Base-by-base conservation (phyloP, 2,888 invertebrate genomes). In the Pelosia muscerda region DNA sequence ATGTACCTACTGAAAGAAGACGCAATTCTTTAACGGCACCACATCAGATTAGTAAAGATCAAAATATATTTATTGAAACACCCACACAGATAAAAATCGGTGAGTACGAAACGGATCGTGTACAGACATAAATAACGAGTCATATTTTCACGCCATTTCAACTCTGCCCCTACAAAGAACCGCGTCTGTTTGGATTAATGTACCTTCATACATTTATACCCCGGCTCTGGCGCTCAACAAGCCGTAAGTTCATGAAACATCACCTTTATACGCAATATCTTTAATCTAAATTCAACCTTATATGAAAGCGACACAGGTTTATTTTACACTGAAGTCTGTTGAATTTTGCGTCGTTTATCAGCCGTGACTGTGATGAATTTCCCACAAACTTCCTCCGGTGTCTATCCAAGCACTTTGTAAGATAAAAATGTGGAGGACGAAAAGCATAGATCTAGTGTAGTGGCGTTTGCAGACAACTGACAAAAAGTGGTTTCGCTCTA, bases 81-180 rank as follows among this genome's bases (percentile, higher is more conserved):
- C n/a, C 23, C 34, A 66, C 62, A 66, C 23, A 31, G 68, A 74
- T 73, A 31, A 64, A 68, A 72, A 71, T 69, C 68, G 74, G 75
- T 74, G 75, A 66, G 54, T 75, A 76, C 76, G 78, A 80, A 81
- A 65, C 71, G 65, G 69, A 75, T 42, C 74, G 63, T 75, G 73
- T 72, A 89, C 87, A 77, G 84, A 89, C 91, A 92, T 92, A 93
- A 93, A 94, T 92, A 93, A 93, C 90, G 82, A 86, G 88, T 92
- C 90, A 94, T 94, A 94, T 93, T 94, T 94, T 92, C 93, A 92
- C 93, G 92, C 93, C 92, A 90, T 93, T 93, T 92, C 93, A 91
- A 91, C 93, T 93, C 88, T 88, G 88, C 88, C 88, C 88, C 89
- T 90, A 89, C 92, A 91, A 92, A 92, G 92, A 91, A 90, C 89